Evolutionary conservation across 1,140 invertebrate genomes (phyloP), one percentile per base, ranked within the genome.

Genomic region (Heliconius melpomene): DNA sequence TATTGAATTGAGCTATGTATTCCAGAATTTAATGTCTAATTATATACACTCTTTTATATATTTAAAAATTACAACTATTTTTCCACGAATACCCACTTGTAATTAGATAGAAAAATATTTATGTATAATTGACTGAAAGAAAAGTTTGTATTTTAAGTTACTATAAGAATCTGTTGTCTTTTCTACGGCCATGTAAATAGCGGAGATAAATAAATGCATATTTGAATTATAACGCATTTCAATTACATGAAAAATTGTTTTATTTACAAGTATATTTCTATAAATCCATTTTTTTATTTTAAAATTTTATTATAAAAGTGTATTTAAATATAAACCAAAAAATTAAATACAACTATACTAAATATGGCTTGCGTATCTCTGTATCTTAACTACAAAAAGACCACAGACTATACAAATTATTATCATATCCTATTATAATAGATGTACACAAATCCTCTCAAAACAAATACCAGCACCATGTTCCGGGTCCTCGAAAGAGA

Each of bases 171-270:
- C 86, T 92, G 90, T 83, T 86, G 91, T 89, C 86, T 92, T 94
- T 94, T 92, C 88, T 91, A 93, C 89, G 88, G 91, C 88, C 92
- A 85, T 94, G 91, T 94, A 94, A 86, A 93, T 91, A 94, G 89
- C 90, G 84, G 86, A 90, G 82, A 86, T 89, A 88, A 91, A 89
- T 91, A 88, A 92, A 90, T 88, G 86, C 87, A 87, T 91, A 90
- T 90, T 91, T 90, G 85, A 87, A 88, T 87, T 87, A 85, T 79
- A 86, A 81, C 52, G 32, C 52, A 79, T 78, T 83, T 83, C 52
- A 74, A 78, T 81, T 66, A 29, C 23, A 16, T 26, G 7, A 66
- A 26, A 66, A 26, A 66, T 29, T 23, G 60, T 66, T 66, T 66
- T 66, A 29, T 66, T 66, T 66, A 57, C 9, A 2, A 23, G 3